These are phyloP conservation scores for Heterotis niloticus DNA, from an alignment of 2,113 vertebrate genomes.

Conservation along the genomic window DNA sequence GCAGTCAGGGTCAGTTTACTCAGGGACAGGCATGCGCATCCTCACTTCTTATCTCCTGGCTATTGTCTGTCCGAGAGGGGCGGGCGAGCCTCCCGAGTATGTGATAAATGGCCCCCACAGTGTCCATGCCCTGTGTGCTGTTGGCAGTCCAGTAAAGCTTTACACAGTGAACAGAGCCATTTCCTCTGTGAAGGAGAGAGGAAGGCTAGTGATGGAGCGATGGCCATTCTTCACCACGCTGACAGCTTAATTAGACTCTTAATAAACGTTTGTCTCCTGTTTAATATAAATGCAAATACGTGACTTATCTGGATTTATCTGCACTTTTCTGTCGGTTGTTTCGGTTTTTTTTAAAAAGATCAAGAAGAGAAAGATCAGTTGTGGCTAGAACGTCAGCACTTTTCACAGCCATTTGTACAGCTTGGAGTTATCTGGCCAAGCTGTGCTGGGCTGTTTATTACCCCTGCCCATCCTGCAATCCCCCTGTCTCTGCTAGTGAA, in stretches of 20 bases:
- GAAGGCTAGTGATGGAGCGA: neutral
- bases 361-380: too few species aligned
- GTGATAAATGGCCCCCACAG: neutral
- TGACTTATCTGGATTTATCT: neutral
- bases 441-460: too few species aligned
- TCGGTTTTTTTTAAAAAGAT: neutral
- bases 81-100: neutral
- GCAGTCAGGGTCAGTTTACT: too few species aligned
- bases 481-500: too few species aligned
- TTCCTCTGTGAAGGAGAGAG: neutral
- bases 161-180: neutral
- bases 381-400: too few species aligned
- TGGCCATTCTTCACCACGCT: neutral
- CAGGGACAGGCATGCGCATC: neutral
- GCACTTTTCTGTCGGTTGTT: neutral
- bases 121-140: neutral
- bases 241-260: neutral
- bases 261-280: neutral
- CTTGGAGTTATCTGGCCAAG: too few species aligned
- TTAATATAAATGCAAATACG: conserved; percentile 11
- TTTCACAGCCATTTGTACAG: too few species aligned
- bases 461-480: too few species aligned
- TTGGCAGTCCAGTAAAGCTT: neutral
- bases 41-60: neutral
- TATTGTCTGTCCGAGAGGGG: neutral